Evolutionary conservation across 2,113 vertebrate genomes (phyloP), one percentile per base, ranked within the genome.

Genomic region (Theristicus caerulescens): DNA sequence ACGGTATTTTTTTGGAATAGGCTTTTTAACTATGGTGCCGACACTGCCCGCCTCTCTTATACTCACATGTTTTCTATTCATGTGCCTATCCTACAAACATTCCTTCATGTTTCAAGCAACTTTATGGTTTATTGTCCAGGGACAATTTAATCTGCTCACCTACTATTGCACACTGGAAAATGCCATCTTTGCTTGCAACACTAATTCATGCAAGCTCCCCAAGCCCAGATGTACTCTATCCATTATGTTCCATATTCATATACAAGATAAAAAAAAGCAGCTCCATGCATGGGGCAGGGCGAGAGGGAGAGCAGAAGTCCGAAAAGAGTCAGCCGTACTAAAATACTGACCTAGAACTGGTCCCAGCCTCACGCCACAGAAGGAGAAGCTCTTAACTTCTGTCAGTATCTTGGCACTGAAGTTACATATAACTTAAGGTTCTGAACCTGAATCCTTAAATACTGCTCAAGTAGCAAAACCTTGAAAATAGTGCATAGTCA

Each of bases 281-380:
- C 7, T 57, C 36, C 15, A 5, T 9, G 5, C 12, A 17, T 2
- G 5, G 26, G 10, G 18, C 55, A 46, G 51, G 15, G 17, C 0
- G 1, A 82, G 17, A 32, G 20, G 54, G 34, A 61, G 29, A 67
- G n/a, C 27, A 47, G 11, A 47, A 38, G 24, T 31, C 47, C 62
- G 21, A 44, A 36, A n/a, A 49, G 40, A 44, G 17, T 19, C 7
- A 54, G 10, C 10, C 13, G 11, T 22, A 22, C 61, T 46, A 16
- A 62, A 73, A 64, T 21, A 29, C 16, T 14, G 26, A 59, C 32
- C 32, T 31, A 18, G 21, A 58, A 49, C 32, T 22, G 6, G 26
- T 59, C 36, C 42, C 26, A 36, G 52, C 21, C 59, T 73, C 7
- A 0, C 0, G 0, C 52, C 51, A 44, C 13, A 7, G 17, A 67